Evolutionary conservation across 2,113 vertebrate species (phyloP).

Genomic region (Toxostoma redivivum): DNA sequence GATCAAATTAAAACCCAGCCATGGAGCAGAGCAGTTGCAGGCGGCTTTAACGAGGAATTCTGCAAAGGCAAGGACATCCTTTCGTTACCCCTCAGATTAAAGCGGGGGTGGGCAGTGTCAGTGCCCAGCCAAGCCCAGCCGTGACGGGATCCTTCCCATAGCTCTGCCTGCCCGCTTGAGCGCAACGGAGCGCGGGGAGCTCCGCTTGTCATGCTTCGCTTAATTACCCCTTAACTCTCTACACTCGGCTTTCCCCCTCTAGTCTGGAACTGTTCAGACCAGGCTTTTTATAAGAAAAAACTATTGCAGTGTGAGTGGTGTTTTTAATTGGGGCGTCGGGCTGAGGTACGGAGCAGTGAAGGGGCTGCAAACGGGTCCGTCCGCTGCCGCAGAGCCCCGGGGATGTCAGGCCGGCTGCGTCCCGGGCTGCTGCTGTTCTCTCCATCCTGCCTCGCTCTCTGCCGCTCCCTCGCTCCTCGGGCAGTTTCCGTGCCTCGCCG

Average conservation of each 20-base stretch:
- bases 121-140: not conserved
- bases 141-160: fast-evolving
- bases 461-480: not conserved
- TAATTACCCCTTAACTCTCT: not conserved
- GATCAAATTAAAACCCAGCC: not conserved
- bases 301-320: fast-evolving
- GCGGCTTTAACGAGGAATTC: not conserved
- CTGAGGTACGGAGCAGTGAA: not conserved
- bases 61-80: not conserved
- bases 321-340: fast-evolving
- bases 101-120: not conserved
- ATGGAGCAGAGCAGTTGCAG: not conserved
- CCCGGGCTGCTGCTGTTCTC: not conserved
- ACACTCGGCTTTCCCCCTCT: not conserved
- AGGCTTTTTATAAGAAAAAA: not conserved
- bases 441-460: not conserved
- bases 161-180: not conserved
- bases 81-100: not conserved
- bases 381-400: not conserved
- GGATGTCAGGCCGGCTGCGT: not conserved
- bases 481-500: not conserved
- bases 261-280: not conserved
- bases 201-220: not conserved
- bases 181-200: fast-evolving
- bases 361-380: not conserved